These are phyloP conservation scores for Furcula furcula DNA, from an alignment of 2,888 invertebrate species.

Conservation along the genomic window DNA sequence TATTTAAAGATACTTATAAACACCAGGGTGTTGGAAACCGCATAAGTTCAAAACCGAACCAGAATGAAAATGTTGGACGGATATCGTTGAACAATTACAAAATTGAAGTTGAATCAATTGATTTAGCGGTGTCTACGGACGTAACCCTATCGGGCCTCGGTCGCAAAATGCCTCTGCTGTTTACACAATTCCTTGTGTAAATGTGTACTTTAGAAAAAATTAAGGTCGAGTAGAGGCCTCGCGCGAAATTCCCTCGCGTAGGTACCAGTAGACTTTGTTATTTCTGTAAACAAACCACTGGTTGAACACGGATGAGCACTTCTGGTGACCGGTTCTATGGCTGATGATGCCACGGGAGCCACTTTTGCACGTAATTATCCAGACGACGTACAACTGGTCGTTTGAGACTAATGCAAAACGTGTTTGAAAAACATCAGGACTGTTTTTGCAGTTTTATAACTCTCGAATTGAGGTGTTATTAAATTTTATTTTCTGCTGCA, in stretches of 20 bases:
- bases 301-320: slow-evolving; percentile 67
- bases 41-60: neutral
- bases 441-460: slow-evolving; percentile 37
- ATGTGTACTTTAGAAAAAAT: slow-evolving; percentile 53
- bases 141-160: slow-evolving; percentile 72
- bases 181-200: slow-evolving; percentile 57
- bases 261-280: slow-evolving; percentile 66
- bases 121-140: slow-evolving; percentile 57
- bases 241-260: slow-evolving; percentile 62
- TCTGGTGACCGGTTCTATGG: slow-evolving; percentile 56
- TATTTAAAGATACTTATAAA: slow-evolving; percentile 17
- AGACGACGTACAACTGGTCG: slow-evolving; percentile 27
- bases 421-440: slow-evolving; percentile 33
- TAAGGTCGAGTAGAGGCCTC: slow-evolving; percentile 60
- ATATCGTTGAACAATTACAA: slow-evolving; percentile 6
- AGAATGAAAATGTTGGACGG: slow-evolving; percentile 3
- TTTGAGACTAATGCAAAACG: slow-evolving; percentile 40
- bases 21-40: slow-evolving; percentile 8
- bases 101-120: slow-evolving; percentile 45
- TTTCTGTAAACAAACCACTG: slow-evolving; percentile 62
- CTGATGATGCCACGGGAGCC: slow-evolving; percentile 60
- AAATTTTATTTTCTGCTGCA: slow-evolving; percentile 42
- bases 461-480: slow-evolving; percentile 36
- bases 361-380: slow-evolving; percentile 31
- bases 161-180: slow-evolving; percentile 60